A percentile compares a stretch with the other conserved stretches of the same genome.
phyloP scores from a whole-genome alignment of 2,113 vertebrate species.

The Cynocephalus volans region DNA sequence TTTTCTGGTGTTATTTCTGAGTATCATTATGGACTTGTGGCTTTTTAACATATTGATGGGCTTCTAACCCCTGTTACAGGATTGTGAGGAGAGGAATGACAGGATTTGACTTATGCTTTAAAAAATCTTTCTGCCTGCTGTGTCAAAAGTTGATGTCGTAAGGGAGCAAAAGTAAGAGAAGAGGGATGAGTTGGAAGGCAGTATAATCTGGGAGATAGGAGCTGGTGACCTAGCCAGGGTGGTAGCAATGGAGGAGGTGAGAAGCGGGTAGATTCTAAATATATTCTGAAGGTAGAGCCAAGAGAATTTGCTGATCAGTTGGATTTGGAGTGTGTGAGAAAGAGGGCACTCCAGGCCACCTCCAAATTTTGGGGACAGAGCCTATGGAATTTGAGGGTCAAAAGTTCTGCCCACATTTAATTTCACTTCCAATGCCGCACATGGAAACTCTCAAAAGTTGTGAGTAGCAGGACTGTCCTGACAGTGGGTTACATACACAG shows the following conservation, averaged over 20 bases:
- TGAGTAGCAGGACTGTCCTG: no score
- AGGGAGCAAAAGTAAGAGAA: neutral
- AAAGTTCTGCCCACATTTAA: no score
- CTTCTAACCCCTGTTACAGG: neutral
- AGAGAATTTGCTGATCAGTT: no score
- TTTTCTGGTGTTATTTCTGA: neutral
- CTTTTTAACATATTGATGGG: neutral
- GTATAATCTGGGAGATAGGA: neutral
- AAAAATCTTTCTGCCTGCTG: neutral
- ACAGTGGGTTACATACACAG: no score
- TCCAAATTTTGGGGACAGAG: no score
- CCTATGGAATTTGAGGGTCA: no score
- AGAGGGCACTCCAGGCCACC: no score
- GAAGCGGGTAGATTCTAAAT: neutral
- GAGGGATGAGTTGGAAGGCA: neutral
- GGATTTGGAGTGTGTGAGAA: no score
- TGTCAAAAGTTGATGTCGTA: neutral
- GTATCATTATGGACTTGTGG: neutral
- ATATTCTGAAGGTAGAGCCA: no score
- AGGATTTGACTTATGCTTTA: neutral
- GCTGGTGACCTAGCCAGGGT: neutral
- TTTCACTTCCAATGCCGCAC: no score
- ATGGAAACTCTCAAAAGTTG: no score
- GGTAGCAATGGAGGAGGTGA: neutral
- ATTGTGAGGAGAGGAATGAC: neutral